These are phyloP conservation scores for Tipula confusa DNA, from an alignment of 2,888 invertebrate species.

Conservation along the genomic window DNA sequence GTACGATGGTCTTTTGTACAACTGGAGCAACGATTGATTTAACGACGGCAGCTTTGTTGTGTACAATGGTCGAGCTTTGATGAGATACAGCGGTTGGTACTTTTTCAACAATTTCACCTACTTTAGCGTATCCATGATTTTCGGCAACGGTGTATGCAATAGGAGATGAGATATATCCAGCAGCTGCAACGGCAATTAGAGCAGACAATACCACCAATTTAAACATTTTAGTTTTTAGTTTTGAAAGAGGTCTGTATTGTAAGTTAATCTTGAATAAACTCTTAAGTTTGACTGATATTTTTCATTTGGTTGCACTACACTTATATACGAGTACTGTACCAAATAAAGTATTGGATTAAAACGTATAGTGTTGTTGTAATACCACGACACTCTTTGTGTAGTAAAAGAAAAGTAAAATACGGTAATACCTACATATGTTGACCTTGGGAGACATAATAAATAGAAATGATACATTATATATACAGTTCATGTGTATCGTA, in stretches of 20 bases:
- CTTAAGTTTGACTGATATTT: conserved; percentile 42
- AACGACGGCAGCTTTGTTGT: conserved; percentile 47
- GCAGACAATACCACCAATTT: conserved; percentile 58
- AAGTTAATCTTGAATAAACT: conserved; percentile 21
- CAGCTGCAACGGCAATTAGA: conserved; percentile 52
- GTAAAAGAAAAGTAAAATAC: too few relatives aligned
- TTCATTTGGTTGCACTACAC: not conserved
- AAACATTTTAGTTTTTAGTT: conserved; percentile 37
- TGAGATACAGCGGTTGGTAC: conserved; percentile 57
- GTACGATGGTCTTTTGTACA: too few relatives aligned
- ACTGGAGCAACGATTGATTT: conserved; percentile 37
- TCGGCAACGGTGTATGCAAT: conserved; percentile 35
- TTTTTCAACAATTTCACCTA: too few relatives aligned
- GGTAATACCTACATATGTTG: too few relatives aligned
- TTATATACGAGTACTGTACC: not conserved
- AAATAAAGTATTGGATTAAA: too few relatives aligned
- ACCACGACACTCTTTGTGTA: not conserved
- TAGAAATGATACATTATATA: too few relatives aligned
- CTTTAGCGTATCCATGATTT: conserved; percentile 45
- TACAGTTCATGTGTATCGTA: too few relatives aligned
- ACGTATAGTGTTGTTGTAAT: not conserved
- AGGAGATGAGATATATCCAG: conserved; percentile 32
- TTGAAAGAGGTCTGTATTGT: conserved; percentile 28
- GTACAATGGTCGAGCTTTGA: conserved; percentile 54
- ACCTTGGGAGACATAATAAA: too few relatives aligned